A percentile compares a stretch with the other conserved stretches of the same genome.
Evolutionary conservation across 2,888 invertebrate genomes (phyloP).

Genomic region (Carterocephalus palaemon): DNA sequence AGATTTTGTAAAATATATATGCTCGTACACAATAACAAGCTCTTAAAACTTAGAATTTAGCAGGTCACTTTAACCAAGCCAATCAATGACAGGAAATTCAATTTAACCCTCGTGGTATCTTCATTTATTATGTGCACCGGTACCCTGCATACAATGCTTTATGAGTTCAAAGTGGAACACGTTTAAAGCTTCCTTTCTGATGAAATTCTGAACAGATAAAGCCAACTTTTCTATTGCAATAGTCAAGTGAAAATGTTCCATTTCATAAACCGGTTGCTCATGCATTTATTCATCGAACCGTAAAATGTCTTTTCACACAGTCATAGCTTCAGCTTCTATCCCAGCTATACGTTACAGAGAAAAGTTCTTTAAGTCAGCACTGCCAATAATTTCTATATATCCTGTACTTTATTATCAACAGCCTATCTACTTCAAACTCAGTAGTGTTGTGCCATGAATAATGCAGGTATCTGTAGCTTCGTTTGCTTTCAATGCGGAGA

Average conservation of each 20-base stretch:
- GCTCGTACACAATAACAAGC: no score
- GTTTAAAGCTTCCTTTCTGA: no score
- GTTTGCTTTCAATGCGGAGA: conserved; percentile 43
- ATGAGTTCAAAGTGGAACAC: no score
- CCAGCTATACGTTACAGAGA: conserved; percentile 1
- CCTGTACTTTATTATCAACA: conserved; percentile 16
- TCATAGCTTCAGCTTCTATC: not conserved
- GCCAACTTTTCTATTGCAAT: not conserved
- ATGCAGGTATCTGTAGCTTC: conserved; percentile 42
- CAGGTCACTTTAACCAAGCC: no score
- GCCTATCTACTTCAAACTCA: conserved; percentile 13
- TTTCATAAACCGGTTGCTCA: not conserved
- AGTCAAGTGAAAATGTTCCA: not conserved
- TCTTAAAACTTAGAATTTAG: no score
- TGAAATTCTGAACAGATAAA: not conserved
- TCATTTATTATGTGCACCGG: not conserved
- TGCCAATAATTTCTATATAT: conserved; percentile 23
- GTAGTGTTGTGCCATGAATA: conserved; percentile 42
- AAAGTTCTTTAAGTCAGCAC: conserved; percentile 14
- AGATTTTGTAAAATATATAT: no score
- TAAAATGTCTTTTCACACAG: not conserved
- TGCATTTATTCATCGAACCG: not conserved
- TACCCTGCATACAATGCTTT: no score
- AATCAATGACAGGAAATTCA: conserved; percentile 15
- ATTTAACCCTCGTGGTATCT: conserved; percentile 4